Evolutionary conservation across 2,113 vertebrate species (phyloP).

Genomic region (Myotis yumanensis): DNA sequence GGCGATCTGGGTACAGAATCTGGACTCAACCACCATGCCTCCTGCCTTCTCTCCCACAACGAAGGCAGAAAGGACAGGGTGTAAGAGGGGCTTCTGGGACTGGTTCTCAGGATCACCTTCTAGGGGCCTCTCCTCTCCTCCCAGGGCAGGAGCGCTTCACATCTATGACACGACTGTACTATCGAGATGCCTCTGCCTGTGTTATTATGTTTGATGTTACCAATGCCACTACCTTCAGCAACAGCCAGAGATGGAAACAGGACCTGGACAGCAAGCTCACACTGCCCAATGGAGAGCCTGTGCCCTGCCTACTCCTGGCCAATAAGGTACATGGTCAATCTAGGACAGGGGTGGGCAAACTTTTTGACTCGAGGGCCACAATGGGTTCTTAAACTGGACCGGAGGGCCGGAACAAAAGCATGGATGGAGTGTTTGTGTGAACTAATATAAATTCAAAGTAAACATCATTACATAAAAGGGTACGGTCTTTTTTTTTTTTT

Average conservation of each 20-base stretch:
- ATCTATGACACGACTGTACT: constrained; percentile 93
- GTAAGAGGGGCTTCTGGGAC: neutral
- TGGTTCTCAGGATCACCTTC: neutral
- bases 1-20: neutral
- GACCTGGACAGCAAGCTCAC: constrained; percentile 90
- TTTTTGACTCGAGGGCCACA: too few species aligned
- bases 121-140: neutral
- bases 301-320: constrained; percentile 92
- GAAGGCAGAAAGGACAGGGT: neutral
- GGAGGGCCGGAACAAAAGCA: too few species aligned
- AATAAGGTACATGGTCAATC: constrained; percentile 86
- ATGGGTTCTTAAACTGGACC: too few species aligned
- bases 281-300: constrained; percentile 81
- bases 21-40: neutral
- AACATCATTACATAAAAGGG: too few species aligned
- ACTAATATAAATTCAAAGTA: too few species aligned
- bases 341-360: too few species aligned
- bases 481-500: too few species aligned
- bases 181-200: constrained; percentile 89
- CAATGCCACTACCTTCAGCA: constrained; percentile 86
- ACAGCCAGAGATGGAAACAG: constrained; percentile 90
- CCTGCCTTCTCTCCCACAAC: neutral
- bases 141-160: constrained; percentile 93
- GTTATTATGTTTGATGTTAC: constrained; percentile 93
- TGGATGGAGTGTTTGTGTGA: too few species aligned